Percentiles rank a stretch among this genome's conserved stretches.
phyloP scores from a whole-genome alignment of 1,140 invertebrate species.

The Phymastichus coffea region DNA sequence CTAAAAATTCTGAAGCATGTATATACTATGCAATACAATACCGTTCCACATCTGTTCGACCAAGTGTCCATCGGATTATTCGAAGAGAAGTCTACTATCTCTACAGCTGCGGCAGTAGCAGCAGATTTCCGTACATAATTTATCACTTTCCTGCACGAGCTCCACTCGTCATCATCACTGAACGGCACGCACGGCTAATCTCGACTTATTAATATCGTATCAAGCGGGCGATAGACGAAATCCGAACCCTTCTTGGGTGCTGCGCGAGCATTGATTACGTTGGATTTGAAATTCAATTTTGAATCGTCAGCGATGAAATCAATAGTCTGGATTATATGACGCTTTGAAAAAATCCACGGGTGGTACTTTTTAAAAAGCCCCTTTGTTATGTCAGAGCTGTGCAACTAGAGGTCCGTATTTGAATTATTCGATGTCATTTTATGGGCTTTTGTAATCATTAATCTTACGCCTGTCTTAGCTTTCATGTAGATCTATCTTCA shows the following conservation, averaged over 20 bases:
- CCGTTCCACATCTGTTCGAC: constrained; percentile 1
- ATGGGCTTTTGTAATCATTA: too few species aligned
- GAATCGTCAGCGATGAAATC: constrained; percentile 4
- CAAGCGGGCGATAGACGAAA: neutral
- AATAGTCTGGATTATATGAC: constrained; percentile 13
- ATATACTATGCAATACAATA: neutral
- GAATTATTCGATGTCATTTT: too few species aligned
- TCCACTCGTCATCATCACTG: neutral
- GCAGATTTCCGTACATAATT: constrained; percentile 21
- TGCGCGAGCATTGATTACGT: constrained; percentile 8
- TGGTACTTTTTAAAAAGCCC: neutral
- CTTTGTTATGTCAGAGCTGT: neutral
- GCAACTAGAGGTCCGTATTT: too few species aligned
- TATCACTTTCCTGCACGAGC: constrained; percentile 1
- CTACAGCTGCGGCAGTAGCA: neutral
- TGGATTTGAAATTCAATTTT: constrained; percentile 24
- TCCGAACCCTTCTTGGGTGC: neutral
- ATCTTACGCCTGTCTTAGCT: too few species aligned
- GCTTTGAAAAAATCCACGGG: constrained; percentile 1
- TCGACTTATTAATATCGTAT: constrained; percentile 27
- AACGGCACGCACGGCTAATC: neutral
- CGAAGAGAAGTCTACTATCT: neutral
- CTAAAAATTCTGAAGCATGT: constrained; percentile 19
- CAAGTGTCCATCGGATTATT: constrained; percentile 10
- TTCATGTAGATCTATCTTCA: too few species aligned